phyloP scores from a whole-genome alignment of 2,888 invertebrate genomes.

The Melieria omissa region DNA sequence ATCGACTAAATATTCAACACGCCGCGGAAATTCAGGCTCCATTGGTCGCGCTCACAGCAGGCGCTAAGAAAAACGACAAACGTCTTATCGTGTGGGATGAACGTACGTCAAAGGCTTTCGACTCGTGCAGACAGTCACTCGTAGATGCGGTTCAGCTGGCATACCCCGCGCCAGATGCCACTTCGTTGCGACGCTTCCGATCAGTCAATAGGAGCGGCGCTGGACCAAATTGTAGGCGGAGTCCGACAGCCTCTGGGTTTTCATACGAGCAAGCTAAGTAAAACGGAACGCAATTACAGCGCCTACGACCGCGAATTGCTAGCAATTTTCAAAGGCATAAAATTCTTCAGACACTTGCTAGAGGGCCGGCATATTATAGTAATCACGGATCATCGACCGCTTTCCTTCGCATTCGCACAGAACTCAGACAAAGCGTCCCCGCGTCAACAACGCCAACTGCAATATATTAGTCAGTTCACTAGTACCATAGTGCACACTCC shows the following conservation, averaged over 20 bases:
- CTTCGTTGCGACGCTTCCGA: slow-evolving; percentile 36
- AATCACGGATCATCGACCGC: slow-evolving; percentile 52
- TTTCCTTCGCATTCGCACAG: slow-evolving; percentile 36
- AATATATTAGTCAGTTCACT: slow-evolving; percentile 41
- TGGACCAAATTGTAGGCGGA: not conserved
- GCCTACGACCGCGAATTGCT: slow-evolving; percentile 63
- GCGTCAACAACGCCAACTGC: slow-evolving; percentile 36
- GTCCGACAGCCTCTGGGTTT: slow-evolving; percentile 58
- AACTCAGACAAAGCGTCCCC: slow-evolving; percentile 38
- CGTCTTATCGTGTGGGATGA: too few species aligned
- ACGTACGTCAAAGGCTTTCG: slow-evolving; percentile 42
- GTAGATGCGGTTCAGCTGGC: slow-evolving; percentile 12
- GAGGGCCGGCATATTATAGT: slow-evolving; percentile 43
- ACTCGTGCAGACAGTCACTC: slow-evolving; percentile 18
- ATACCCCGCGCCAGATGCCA: slow-evolving; percentile 26
- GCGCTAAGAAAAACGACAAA: too few species aligned
- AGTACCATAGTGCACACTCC: slow-evolving; percentile 32
- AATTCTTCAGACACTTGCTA: slow-evolving; percentile 51
- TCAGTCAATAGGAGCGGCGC: slow-evolving; percentile 30
- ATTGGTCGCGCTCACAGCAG: too few species aligned
- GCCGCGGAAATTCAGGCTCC: too few species aligned
- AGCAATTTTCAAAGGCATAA: slow-evolving; percentile 58
- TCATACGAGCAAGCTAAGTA: slow-evolving; percentile 56
- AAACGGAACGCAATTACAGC: slow-evolving; percentile 59
- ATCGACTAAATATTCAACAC: too few species aligned